Base-by-base conservation (phyloP, 2,797 vertebrate species). In the Sebastes iracundus region DNA sequence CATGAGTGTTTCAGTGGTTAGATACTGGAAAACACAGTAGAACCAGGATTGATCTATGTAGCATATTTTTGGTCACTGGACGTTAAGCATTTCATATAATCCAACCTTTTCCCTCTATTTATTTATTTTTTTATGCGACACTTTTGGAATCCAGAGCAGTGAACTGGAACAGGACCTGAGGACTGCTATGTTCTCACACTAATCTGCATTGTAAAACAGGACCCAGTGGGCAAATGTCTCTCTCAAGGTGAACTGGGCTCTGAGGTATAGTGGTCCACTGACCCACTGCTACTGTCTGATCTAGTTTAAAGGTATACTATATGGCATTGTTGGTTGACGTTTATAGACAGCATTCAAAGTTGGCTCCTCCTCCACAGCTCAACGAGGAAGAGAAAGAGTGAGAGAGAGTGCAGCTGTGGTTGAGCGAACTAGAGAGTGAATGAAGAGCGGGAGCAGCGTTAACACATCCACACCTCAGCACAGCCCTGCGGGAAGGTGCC, bases 131-230 rank as follows among this genome's bases (percentile, higher is more conserved):
- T 18, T 53, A 16, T 65, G 55, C 27, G 18, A 18, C 52, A 35
- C 59, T 32, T 56, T 46, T 61, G 28, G 72, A 28, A 13, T 30
- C 22, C 6, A 13, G 52, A 23, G 67, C 64, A 61, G 60, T 69
- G 70, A 79, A 42, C 23, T 76, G 67, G 67, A 78, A 69, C 75
- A 78, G 27, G 9, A 67, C 64, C 81, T 72, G 72, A 28, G n/a
- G 77, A 32, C 46, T 2, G 3, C 49, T 61, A 10, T 72, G 72
- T 62, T 46, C 82, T 74, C 61, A 46, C 61, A 46, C 10, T 65
- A 2, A 71, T 75, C 65, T 72, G 56, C 82, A 72, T 65, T 58
- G n/a, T 60, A 67, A 72, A 80, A 46, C 33, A 75, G 27, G 14
- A n/a, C 8, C 61, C 22, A 1, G 10, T 0, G 32, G 81, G 20